Evolutionary conservation across 1,140 invertebrate genomes (phyloP).

Genomic region (Bombus balteatus): DNA sequence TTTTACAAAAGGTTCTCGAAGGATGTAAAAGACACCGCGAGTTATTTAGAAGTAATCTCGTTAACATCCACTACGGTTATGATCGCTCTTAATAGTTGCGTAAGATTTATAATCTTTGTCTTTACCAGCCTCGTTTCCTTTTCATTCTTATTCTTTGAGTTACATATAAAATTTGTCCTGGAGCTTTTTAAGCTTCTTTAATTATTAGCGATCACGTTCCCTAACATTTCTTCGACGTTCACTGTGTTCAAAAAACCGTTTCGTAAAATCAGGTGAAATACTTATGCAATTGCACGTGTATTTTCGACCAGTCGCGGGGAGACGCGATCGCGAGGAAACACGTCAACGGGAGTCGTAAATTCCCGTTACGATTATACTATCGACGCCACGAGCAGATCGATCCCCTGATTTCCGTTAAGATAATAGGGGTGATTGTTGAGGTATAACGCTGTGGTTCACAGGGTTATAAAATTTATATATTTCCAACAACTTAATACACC

Average conservation of each 20-base stretch:
- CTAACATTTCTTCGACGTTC: neutral
- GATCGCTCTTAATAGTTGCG: neutral
- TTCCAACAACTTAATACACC: too few species aligned
- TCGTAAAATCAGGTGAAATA: neutral
- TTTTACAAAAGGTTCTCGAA: neutral
- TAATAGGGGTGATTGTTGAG: too few species aligned
- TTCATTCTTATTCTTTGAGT: neutral
- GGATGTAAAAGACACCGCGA: neutral
- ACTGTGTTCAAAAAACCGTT: neutral
- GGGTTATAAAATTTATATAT: too few species aligned
- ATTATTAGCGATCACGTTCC: conserved; percentile 7
- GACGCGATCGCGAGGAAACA: too few species aligned
- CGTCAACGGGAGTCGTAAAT: too few species aligned
- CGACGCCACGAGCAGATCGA: too few species aligned
- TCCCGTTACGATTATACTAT: too few species aligned
- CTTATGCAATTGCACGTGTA: neutral
- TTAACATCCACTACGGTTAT: conserved; percentile 11
- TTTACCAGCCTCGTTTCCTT: neutral
- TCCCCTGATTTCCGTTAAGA: too few species aligned
- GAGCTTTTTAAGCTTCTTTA: conserved; percentile 30
- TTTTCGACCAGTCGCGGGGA: too few species aligned
- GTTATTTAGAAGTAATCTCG: conserved; percentile 6
- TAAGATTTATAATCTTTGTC: conserved; percentile 4
- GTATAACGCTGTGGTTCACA: too few species aligned
- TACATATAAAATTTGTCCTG: conserved; percentile 4